Evolutionary conservation across 2,888 invertebrate species (phyloP).

Genomic region (Muschampia staudingeri): DNA sequence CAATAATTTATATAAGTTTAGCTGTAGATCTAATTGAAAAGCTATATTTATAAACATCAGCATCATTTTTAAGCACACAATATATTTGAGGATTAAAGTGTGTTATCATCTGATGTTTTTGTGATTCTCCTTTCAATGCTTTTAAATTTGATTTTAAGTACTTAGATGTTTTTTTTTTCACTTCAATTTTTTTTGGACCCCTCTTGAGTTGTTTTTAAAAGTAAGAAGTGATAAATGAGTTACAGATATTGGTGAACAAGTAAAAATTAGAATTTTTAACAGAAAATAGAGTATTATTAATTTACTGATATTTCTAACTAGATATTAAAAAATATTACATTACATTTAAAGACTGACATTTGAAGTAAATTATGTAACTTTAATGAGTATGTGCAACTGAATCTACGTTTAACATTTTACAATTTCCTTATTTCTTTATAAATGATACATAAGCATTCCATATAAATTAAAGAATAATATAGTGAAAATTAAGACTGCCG

Average conservation of each 20-base stretch:
- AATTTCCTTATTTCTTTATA: too few species aligned
- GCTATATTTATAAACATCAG: slow-evolving; percentile 36
- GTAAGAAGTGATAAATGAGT: neutral
- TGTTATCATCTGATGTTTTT: slow-evolving; percentile 34
- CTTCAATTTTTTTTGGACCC: slow-evolving; percentile 23
- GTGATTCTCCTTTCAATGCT: slow-evolving; percentile 31
- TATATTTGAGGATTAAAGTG: slow-evolving; percentile 43
- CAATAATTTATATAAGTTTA: slow-evolving; percentile 15
- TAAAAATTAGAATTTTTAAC: neutral
- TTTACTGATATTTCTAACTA: too few species aligned
- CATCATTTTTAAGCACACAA: slow-evolving; percentile 30
- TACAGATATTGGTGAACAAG: neutral
- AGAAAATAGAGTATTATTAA: too few species aligned
- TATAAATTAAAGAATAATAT: too few species aligned
- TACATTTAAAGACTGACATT: too few species aligned
- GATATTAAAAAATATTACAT: too few species aligned
- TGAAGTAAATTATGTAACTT: too few species aligned
- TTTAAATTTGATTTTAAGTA: slow-evolving; percentile 29
- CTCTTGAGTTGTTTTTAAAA: slow-evolving; percentile 33
- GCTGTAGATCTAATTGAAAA: slow-evolving; percentile 27
- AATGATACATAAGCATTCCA: too few species aligned
- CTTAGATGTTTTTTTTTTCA: slow-evolving; percentile 17
- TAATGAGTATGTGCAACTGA: too few species aligned
- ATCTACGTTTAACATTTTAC: too few species aligned
- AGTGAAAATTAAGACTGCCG: too few species aligned